Evolutionary conservation across 2,113 vertebrate genomes (phyloP), one percentile per base, ranked within the genome.

Genomic region (Siniperca chuatsi): DNA sequence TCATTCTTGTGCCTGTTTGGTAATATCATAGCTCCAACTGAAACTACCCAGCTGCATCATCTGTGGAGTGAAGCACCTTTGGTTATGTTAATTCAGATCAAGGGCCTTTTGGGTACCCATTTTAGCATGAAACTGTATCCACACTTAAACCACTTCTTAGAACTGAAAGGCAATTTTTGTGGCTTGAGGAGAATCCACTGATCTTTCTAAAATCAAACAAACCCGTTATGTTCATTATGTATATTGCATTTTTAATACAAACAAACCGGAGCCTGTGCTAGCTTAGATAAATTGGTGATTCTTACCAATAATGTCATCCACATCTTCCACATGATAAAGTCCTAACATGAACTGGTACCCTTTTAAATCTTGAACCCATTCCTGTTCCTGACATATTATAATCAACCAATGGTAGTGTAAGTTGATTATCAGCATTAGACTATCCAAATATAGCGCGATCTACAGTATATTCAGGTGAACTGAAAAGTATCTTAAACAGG

Each of bases 11-110:
- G 66, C 23, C 44, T 25, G 48, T 40, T 58, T 54, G n/a, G 44
- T 75, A 33, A 69, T 79, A 72, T 82, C 73, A 69, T 18, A 67
- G 23, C 66, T 61, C 16, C 44, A 52, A 58, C 69, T 33, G 12
- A 73, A 78, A 66, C 16, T 25, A 1, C 0, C 69, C 62, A 42
- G 48, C 70, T 71, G 42, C 13, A 52, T 67, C 55, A 83, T 29
- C 67, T 74, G 67, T 48, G 55, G 52, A 82, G 64, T 46, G 33
- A 61, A 77, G 68, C 8, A 1, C 8, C 37, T 70, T 58, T 12
- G 50, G 52, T 66, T 50, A 40, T 48, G 25, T 48, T 29, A 23
- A 23, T 42, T 29, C 48, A 71, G 60, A 54, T 60, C 5, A 33
- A 57, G 29, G 37, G 18, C 1, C 72, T 33, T 74, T 74, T 61